Evolutionary conservation across 2,888 invertebrate genomes (phyloP).

Genomic region (Philereme transversata): DNA sequence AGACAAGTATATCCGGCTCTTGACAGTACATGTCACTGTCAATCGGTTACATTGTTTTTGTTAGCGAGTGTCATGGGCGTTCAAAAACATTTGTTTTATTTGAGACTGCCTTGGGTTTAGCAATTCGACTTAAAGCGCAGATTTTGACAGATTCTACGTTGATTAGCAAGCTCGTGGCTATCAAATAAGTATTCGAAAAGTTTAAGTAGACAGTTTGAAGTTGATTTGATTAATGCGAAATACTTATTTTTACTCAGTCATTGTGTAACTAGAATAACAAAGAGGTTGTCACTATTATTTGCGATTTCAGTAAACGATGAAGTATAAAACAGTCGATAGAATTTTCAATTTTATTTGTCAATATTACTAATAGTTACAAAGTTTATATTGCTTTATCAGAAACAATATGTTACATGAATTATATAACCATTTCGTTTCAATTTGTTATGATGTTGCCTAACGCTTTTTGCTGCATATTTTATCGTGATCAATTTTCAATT

Average conservation of each 20-base stretch:
- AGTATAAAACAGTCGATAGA: conserved; percentile 73
- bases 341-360: conserved; percentile 70
- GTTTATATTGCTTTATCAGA: conserved; percentile 49
- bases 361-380: conserved; percentile 64
- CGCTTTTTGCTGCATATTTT: background rate
- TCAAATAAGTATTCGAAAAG: no score
- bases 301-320: conserved; percentile 28
- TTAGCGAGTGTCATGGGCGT: no score
- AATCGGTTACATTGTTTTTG: no score
- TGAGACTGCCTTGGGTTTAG: no score
- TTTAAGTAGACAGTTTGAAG: no score
- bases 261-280: conserved; percentile 17
- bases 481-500: background rate
- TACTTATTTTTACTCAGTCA: conserved; percentile 15
- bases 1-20: no score
- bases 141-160: no score
- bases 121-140: no score
- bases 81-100: no score
- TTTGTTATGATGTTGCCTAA: background rate
- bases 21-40: no score
- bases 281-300: conserved; percentile 16
- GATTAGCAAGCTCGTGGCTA: no score
- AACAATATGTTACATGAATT: conserved; percentile 12
- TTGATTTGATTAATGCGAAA: no score
- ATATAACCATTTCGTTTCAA: background rate